Percentiles rank a stretch among this genome's conserved stretches.
These are phyloP conservation scores for Diplosoma virens DNA, from an alignment of 23 tunicate genomes.

Conservation along the genomic window DNA sequence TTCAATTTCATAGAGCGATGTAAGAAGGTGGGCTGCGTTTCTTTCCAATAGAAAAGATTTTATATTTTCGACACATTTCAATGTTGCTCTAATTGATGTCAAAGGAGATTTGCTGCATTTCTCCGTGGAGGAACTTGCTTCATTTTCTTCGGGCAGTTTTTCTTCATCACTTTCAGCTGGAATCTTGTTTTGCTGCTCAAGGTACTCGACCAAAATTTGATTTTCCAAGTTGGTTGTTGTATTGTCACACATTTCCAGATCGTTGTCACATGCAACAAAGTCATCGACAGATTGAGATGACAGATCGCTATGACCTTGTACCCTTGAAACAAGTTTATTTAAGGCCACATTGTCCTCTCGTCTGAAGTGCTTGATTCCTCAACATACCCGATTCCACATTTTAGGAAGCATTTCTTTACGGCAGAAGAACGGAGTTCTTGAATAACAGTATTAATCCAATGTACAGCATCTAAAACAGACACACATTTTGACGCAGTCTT, in stretches of 20 bases:
- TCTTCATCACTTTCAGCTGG: too few relatives aligned
- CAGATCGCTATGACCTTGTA: slow-evolving; percentile 1
- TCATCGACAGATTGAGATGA: not conserved
- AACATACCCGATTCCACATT: slow-evolving; percentile 16
- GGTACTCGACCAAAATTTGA: too few relatives aligned
- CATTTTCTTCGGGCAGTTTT: slow-evolving; percentile 7
- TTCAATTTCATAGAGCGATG: too few relatives aligned
- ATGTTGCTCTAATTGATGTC: slow-evolving; percentile 9
- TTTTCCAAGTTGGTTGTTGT: too few relatives aligned
- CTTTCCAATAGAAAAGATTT: slow-evolving; percentile 21
- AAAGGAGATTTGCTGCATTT: slow-evolving; percentile 1
- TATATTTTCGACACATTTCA: slow-evolving; percentile 1
- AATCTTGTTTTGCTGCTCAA: too few relatives aligned
- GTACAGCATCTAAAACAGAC: slow-evolving; percentile 27
- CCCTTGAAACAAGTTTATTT: not conserved
- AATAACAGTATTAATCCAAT: slow-evolving; percentile 14
- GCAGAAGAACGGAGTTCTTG: slow-evolving; percentile 26
- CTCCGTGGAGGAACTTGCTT: not conserved
- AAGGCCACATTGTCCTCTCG: slow-evolving; percentile 14
- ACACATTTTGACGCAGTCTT: slow-evolving; percentile 11
- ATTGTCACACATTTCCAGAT: too few relatives aligned
- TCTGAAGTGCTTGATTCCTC: slow-evolving; percentile 14
- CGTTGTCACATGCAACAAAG: not conserved
- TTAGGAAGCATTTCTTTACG: slow-evolving; percentile 26
- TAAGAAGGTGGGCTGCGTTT: slow-evolving; percentile 22